Base-by-base conservation (phyloP, 2,797 vertebrate genomes). In the Thalassophryne amazonica region DNA sequence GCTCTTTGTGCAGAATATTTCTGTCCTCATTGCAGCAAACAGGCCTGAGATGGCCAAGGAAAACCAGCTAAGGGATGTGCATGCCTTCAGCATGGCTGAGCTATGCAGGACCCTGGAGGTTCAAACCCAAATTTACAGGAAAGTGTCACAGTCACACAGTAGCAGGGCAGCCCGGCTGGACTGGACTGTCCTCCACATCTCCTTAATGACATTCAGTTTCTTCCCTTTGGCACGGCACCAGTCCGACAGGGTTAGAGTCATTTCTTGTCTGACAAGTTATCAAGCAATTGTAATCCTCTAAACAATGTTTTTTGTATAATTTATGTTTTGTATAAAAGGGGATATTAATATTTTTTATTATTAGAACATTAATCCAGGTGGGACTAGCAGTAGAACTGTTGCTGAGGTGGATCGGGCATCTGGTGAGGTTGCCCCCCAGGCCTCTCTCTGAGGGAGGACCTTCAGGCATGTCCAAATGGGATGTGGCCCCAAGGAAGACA, bases 81-180 rank as follows among this genome's bases (percentile, higher is more conserved):
- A 39, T 47, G 43, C 15, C 22, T 60, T 60, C 36, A 37, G 29
- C 69, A 14, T 23, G 10, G 6, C 25, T 47, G 25, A 38, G 20
- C 37, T 52, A 39, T 64, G 41, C 48, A 3, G 29, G 59, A 53
- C 43, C 80, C 65, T 19, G 22, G 22, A 60, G 65, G 69, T 12
- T 33, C 33, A 6, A 47, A 37, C 16, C 31, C 29, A 50, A 6
- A 66, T 65, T 42, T 48, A 61, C 39, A 57, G 16, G 43, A 50
- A 51, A 56, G 33, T 67, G 68, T 79, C 73, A 65, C 12, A 62
- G 54, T 12, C 39, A 39, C 33, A 36, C 45, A 51, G 53, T 7
- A 7, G 42, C 46, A 45, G 41, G 42, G 35, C 19, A 39, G 37
- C 7, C 23, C 10, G 30, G 20, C 23, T n/a, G 7, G 52, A 45